Base-by-base conservation (phyloP, 2,888 invertebrate species). In the Tetragonisca angustula region DNA sequence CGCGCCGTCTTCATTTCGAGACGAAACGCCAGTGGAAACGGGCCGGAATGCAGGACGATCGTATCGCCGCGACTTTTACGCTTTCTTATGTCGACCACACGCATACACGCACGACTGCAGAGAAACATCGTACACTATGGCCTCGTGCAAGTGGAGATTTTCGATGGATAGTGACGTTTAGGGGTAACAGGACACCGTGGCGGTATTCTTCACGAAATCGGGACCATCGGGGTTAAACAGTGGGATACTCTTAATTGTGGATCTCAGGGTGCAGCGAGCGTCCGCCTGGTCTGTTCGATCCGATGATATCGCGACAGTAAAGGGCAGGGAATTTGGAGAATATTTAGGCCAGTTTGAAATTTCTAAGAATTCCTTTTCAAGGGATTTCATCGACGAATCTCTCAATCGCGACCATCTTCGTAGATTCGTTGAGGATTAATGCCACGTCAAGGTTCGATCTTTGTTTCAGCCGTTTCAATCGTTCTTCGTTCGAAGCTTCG, bases 11-110 rank as follows among this genome's bases (percentile, higher is more conserved):
- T 77, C 43, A 61, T 73, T 75, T 74, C 69, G 73, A 76, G 83
- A 79, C 74, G 73, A 81, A 68, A 70, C 9, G 9, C 80, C 74
- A 13, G 72, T 67, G 36, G 9, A 36, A 36, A 91, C 87, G 81
- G 72, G 78, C 78, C 79, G 90, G 92, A 91, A 92, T 92, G 91
- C 84, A 86, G 88, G 83, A 74, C 84, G 92, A 92, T 92, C 86
- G 87, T 91, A 91, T 91, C 91, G 83, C 61, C 77, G 76, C 68
- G 91, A 92, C 91, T 90, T 92, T 92, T 92, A 92, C 92, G 89
- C 88, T 87, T 90, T 88, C 91, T 91, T 91, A 91, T 85, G 90
- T 81, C 82, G 89, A 88, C 89, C 89, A 89, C 89, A 89, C 88
- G 9, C 43, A 9, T 43, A 77, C 79, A 56, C 21, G 3, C 83